Base-by-base conservation (phyloP, 2,888 invertebrate genomes). In the Teleogryllus oceanicus region DNA sequence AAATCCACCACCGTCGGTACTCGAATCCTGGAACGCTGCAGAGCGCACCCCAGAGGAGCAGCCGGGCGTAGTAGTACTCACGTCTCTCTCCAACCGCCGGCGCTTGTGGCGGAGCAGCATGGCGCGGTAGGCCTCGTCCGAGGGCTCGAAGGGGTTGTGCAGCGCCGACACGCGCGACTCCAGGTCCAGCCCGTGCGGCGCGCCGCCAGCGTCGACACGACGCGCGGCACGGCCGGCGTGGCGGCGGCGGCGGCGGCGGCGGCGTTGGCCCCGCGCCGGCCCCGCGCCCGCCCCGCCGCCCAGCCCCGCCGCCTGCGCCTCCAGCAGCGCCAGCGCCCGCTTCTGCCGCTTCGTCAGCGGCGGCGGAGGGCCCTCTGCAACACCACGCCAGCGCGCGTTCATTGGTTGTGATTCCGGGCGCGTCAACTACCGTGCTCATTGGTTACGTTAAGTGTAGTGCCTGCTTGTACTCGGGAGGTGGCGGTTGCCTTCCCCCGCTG, bases 91-190 rank as follows among this genome's bases (percentile, higher is more conserved):
- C 75, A 91, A 87, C 86, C 94, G 91, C 83, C 94, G 89, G 81
- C 91, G 90, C 85, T 93, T 93, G 85, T 95, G 95, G 77, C 91
- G 90, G 51, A 90, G 86, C 37, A 96, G 86, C 87, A 95, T 91
- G 84, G 91, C 90, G 83, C 91, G 91, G 83, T 94, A 91, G 80
- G 90, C 89, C 80, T 93, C 92, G 83, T 94, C 90, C 12, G 88
- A 90, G 21, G 90, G 87, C 83, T 90, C 90, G 83, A 85, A 86
- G 18, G 86, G 86, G 82, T 86, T 86, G 75, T 84, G 82, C 49
- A 84, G 83, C 13, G 86, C 87, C 83, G 88, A 88, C 79, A 85
- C 86, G 84, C 82, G 87, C 84, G 81, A 85, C 85, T 84, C 88
- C 84, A 86, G 83, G 84, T 89, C 89, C 80, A 88, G 84, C 49